A percentile compares a stretch with the other conserved stretches of the same genome.
These are phyloP conservation scores for Drosophila nr. perissopoda DNA, from an alignment of 2,888 invertebrate species.

Conservation along the genomic window DNA sequence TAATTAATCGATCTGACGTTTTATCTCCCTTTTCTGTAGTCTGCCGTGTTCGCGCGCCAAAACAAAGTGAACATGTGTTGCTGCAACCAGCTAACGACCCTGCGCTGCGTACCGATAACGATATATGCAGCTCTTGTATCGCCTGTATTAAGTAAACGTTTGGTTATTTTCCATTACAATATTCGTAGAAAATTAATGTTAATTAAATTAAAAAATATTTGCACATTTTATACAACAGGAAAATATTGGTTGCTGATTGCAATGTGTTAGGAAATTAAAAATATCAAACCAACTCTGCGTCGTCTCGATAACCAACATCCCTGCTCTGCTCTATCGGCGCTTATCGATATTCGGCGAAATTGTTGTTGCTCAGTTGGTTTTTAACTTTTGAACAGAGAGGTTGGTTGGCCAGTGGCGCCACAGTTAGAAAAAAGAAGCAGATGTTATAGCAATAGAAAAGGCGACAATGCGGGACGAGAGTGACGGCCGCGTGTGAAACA, in stretches of 20 bases:
- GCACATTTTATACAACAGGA: not conserved
- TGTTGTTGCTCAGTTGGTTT: slow-evolving; percentile 77
- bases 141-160: not conserved
- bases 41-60: slow-evolving; percentile 56
- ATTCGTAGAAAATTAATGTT: not conserved
- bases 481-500: slow-evolving; percentile 59
- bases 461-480: slow-evolving; percentile 57
- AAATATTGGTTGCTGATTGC: not conserved
- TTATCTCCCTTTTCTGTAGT: not conserved
- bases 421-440: slow-evolving; percentile 34
- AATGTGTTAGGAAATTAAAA: not conserved
- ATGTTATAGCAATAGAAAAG: slow-evolving; percentile 47
- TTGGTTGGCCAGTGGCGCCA: slow-evolving; percentile 63
- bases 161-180: not conserved
- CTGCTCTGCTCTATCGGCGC: slow-evolving; percentile 15
- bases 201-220: not conserved
- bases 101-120: slow-evolving; percentile 33
- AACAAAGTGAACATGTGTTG: slow-evolving; percentile 46
- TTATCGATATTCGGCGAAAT: slow-evolving; percentile 52
- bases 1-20: not conserved
- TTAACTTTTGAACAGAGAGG: slow-evolving; percentile 82
- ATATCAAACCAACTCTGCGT: slow-evolving; percentile 41
- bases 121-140: slow-evolving; percentile 4
- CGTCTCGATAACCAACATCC: slow-evolving; percentile 21
- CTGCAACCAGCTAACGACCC: slow-evolving; percentile 20